phyloP scores from a whole-genome alignment of 2,888 invertebrate genomes.

The Ormia ochracea region DNA sequence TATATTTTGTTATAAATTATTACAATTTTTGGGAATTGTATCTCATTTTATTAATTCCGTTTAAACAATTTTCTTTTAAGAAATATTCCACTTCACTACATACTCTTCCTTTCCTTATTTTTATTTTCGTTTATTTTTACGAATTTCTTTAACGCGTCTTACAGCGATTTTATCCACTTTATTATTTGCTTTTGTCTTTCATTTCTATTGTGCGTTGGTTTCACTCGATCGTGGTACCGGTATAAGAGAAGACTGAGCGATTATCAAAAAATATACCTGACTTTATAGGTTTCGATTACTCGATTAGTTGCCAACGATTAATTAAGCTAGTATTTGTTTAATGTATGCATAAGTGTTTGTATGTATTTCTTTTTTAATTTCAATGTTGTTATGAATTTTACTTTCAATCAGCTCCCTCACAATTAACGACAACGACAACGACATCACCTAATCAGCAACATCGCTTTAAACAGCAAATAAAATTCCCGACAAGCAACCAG shows the following conservation, averaged over 20 bases:
- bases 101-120: neutral
- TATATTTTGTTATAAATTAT: neutral
- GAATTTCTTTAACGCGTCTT: neutral
- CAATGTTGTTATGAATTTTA: conserved; percentile 25
- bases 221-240: conserved; percentile 36
- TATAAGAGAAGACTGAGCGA: conserved; percentile 53
- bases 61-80: neutral
- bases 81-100: conserved; percentile 8
- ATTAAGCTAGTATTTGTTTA: conserved; percentile 30
- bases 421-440: neutral
- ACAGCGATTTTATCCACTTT: neutral
- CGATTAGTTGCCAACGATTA: conserved; percentile 41
- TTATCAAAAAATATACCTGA: conserved; percentile 43
- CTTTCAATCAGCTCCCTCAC: conserved; percentile 48
- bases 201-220: neutral
- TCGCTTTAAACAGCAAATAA: conserved; percentile 17
- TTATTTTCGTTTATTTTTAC: neutral
- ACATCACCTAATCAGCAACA: neutral
- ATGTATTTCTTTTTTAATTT: neutral
- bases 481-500: conserved; percentile 18
- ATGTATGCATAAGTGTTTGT: neutral
- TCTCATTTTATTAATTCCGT: neutral
- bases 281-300: conserved; percentile 60
- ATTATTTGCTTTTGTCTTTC: neutral
- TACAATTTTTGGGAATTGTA: neutral